Conservation (phyloP, 2,797 vertebrate species). For the Muraenolepis orangiensis region DNA sequence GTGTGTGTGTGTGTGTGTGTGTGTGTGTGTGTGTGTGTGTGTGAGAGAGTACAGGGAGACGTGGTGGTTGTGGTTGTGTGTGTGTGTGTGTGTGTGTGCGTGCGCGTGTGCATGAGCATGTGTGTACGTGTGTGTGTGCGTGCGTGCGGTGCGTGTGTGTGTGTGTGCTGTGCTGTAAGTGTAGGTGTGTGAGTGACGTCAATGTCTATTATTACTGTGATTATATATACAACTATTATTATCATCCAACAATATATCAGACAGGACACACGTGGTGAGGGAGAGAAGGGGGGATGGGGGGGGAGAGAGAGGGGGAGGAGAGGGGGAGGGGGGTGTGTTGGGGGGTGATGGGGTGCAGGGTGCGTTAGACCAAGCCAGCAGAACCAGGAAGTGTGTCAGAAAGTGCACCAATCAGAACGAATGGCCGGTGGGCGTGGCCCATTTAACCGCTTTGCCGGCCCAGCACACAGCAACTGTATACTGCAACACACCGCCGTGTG, state of each 20-base stretch:
- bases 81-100: not conserved
- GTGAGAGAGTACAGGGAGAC: too few species aligned
- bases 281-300: not conserved
- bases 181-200: not conserved
- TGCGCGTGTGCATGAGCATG: too few species aligned
- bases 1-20: not conserved
- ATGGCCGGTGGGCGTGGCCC: conserved; percentile 19
- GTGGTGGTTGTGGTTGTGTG: too few species aligned
- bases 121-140: not conserved
- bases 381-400: not conserved
- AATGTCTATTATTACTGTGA: not conserved
- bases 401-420: not conserved
- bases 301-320: conserved; percentile 9
- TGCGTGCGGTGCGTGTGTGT: not conserved
- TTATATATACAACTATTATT: not conserved
- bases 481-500: conserved; percentile 10
- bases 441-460: conserved; percentile 35
- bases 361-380: conserved; percentile 20
- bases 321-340: too few species aligned
- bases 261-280: too few species aligned
- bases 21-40: not conserved
- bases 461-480: conserved; percentile 28
- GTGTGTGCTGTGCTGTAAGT: not conserved
- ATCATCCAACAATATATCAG: not conserved
- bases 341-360: conserved; percentile 10